Conservation (phyloP, 2,797 vertebrate genomes). For the Lepus oiostolus region DNA sequence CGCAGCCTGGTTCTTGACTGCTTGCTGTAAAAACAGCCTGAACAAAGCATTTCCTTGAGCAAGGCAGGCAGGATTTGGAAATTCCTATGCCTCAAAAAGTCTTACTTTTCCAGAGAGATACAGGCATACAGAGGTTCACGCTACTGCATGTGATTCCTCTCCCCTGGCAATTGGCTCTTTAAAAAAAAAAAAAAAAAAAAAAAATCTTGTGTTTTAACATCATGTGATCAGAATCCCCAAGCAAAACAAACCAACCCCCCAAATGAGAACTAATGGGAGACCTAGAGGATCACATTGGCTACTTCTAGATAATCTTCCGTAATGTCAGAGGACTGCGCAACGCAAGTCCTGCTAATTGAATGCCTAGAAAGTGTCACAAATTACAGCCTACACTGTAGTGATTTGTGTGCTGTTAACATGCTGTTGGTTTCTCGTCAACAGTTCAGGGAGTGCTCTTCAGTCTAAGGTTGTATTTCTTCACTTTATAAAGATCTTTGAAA, state of each 20-base stretch:
- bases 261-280: not conserved
- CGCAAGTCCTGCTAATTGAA: slow-evolving; percentile 33
- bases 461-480: not conserved
- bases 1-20: slow-evolving; percentile 65
- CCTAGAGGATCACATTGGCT: not conserved
- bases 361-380: slow-evolving; percentile 10
- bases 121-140: not conserved
- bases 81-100: slow-evolving; percentile 71
- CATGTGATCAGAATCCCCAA: not conserved
- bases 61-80: slow-evolving; percentile 69
- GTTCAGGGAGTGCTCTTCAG: not conserved
- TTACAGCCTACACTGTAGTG: not conserved
- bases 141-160: not conserved
- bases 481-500: not conserved
- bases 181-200: not conserved
- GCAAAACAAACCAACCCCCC: not conserved
- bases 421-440: slow-evolving; percentile 37
- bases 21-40: slow-evolving; percentile 81
- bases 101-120: not conserved
- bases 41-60: slow-evolving; percentile 85
- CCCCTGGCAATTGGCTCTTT: not conserved
- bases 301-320: not conserved
- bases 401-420: not conserved
- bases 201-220: not conserved
- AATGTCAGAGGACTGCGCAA: not conserved